Percentiles rank a stretch among this genome's conserved stretches.
phyloP scores from a whole-genome alignment of 2,888 invertebrate species.

The Halocaridina rubra region DNA sequence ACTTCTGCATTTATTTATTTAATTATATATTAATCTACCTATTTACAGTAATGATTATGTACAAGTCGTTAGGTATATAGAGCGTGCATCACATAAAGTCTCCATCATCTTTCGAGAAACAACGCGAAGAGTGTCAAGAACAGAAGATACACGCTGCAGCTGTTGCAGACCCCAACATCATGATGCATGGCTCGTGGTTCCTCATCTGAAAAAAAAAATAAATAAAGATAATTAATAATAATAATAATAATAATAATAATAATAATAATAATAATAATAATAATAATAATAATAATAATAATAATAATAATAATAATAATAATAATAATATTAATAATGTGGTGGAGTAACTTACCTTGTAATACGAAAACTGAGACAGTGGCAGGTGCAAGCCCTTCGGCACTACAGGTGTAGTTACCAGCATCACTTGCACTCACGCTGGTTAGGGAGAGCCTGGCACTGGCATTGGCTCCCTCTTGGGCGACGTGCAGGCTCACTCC shows the following conservation, averaged over 20 bases:
- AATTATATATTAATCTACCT: no score
- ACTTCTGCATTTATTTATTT: no score
- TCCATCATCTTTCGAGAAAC: not conserved
- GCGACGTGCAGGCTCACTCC: conserved; percentile 55
- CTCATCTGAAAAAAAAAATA: not conserved
- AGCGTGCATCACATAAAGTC: no score
- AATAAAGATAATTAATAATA: no score
- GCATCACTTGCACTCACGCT: conserved; percentile 51
- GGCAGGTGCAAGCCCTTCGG: conserved; percentile 42
- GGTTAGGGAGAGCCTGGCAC: conserved; percentile 51
- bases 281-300: no score
- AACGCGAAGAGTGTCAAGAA: not conserved
- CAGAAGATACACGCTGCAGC: not conserved
- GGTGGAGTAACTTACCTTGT: no score
- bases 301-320: no score
- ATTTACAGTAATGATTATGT: no score
- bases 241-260: no score
- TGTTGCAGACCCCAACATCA: not conserved
- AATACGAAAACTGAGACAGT: conserved; percentile 50
- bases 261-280: no score
- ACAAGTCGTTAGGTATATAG: no score
- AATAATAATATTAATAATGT: no score
- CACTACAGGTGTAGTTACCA: conserved; percentile 59
- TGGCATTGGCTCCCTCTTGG: conserved; percentile 52
- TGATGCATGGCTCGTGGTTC: not conserved